Conservation (phyloP, 2,888 invertebrate genomes). For the Troides helena region DNA sequence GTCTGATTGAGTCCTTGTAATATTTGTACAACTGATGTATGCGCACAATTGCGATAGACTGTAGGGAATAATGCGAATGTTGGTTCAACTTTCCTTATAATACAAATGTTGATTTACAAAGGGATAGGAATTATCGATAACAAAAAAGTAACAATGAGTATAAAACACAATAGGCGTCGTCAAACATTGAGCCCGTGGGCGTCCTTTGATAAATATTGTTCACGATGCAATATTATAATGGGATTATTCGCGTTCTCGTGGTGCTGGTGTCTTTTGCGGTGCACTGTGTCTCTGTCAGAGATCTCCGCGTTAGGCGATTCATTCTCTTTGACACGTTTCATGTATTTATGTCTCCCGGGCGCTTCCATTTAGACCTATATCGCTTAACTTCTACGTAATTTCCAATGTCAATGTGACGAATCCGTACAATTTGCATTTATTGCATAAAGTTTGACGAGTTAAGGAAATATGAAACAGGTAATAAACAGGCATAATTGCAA, state of each 20-base stretch:
- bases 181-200: conserved; percentile 36
- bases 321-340: conserved; percentile 64
- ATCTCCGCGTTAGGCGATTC: conserved; percentile 62
- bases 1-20: conserved; percentile 51
- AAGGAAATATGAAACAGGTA: no score
- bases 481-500: no score
- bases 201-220: conserved; percentile 48
- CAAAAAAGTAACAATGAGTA: conserved; percentile 38
- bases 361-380: conserved; percentile 53
- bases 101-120: neutral
- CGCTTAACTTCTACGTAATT: conserved; percentile 44
- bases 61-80: neutral
- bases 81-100: neutral
- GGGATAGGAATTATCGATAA: conserved; percentile 31
- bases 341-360: conserved; percentile 44
- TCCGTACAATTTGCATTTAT: no score
- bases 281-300: conserved; percentile 58
- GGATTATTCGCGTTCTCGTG: conserved; percentile 50
- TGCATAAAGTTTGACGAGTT: no score
- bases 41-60: conserved; percentile 8
- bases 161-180: conserved; percentile 41
- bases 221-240: conserved; percentile 48
- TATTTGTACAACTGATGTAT: conserved; percentile 41
- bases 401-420: conserved; percentile 44
- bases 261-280: conserved; percentile 43